phyloP scores from a whole-genome alignment of 2,113 vertebrate genomes.

The Chaetura pelagica region DNA sequence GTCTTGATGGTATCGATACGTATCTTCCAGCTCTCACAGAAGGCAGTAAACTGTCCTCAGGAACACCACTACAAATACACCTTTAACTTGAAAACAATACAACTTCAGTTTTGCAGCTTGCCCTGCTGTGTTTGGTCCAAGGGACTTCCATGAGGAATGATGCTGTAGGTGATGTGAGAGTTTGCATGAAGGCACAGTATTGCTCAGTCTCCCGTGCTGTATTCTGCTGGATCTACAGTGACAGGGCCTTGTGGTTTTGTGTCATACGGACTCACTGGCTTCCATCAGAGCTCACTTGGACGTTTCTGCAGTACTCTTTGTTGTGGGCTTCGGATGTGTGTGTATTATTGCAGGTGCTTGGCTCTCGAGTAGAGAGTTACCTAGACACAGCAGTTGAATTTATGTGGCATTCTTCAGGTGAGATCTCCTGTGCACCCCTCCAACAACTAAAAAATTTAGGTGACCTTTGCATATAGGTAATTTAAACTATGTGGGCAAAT shows the following conservation, averaged over 20 bases:
- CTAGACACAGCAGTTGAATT: neutral
- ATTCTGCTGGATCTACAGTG: neutral
- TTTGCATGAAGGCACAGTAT: neutral
- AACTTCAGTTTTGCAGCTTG: neutral
- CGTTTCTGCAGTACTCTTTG: neutral
- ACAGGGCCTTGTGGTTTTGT: neutral
- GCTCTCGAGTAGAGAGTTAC: neutral
- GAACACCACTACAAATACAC: neutral
- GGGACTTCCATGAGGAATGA: neutral
- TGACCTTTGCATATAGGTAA: neutral
- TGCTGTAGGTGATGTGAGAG: accelerated
- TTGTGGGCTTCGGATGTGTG: accelerated
- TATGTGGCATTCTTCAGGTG: neutral
- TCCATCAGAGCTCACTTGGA: neutral
- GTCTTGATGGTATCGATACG: neutral
- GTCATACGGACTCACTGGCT: neutral
- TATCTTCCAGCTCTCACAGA: neutral
- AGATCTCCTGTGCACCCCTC: accelerated
- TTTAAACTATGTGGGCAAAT: neutral
- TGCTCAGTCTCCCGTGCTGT: neutral
- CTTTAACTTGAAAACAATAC: neutral
- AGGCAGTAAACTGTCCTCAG: neutral
- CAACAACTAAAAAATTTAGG: neutral
- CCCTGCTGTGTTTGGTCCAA: neutral
- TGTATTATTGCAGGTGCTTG: neutral